phyloP scores from a whole-genome alignment of 2,797 vertebrate species.

The Sarcoramphus papa region DNA sequence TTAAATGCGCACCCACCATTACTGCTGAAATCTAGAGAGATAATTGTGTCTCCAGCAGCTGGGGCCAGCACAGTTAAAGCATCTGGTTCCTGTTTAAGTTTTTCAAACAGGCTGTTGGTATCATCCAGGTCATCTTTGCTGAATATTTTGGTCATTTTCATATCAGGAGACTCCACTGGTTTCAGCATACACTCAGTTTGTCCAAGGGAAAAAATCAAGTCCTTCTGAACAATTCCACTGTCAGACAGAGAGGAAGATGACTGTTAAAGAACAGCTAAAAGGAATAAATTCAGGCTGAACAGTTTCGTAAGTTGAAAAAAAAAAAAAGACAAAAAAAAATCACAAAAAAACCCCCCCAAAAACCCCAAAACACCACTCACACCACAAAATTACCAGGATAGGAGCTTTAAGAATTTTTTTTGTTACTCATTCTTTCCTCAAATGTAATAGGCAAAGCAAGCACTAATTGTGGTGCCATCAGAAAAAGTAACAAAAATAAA shows the following conservation, averaged over 20 bases:
- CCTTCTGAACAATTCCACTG: slow-evolving; percentile 92
- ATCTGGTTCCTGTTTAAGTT: slow-evolving; percentile 88
- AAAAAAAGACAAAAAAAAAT: neutral
- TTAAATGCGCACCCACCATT: slow-evolving; percentile 77
- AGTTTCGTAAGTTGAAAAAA: neutral
- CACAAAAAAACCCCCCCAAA: neutral
- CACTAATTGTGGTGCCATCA: neutral
- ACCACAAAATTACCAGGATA: neutral
- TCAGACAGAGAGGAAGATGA: slow-evolving; percentile 23
- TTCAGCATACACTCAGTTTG: slow-evolving; percentile 84
- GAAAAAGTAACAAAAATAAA: neutral
- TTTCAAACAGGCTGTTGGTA: slow-evolving; percentile 84
- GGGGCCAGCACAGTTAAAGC: slow-evolving; percentile 91
- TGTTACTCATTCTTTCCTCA: neutral
- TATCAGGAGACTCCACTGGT: slow-evolving; percentile 77
- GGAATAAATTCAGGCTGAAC: neutral
- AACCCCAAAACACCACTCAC: neutral
- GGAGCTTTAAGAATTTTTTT: neutral
- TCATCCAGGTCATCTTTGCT: slow-evolving; percentile 75
- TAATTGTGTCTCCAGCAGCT: slow-evolving; percentile 92
- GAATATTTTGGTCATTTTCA: slow-evolving; percentile 83
- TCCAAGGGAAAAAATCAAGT: slow-evolving; percentile 90
- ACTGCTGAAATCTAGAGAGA: slow-evolving; percentile 87
- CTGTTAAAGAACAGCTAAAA: neutral
- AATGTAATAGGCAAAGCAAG: neutral